These are phyloP conservation scores for Reinhardtius hippoglossoides DNA, from an alignment of 2,113 vertebrate species.

Conservation along the genomic window DNA sequence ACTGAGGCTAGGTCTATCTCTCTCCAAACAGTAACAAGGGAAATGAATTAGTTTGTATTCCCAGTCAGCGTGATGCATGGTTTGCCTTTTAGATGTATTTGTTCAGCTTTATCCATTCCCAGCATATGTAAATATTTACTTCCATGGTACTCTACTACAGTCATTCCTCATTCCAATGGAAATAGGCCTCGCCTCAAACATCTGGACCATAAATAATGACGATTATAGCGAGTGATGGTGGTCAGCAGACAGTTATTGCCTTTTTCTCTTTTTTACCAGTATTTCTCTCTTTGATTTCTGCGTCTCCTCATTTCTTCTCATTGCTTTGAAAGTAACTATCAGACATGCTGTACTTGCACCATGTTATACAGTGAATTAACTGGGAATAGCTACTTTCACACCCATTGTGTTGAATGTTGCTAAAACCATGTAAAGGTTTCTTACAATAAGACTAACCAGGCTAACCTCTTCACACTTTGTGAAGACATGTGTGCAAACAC, in stretches of 20 bases:
- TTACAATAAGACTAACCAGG: not conserved
- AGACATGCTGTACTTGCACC: not conserved
- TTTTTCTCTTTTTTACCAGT: not conserved
- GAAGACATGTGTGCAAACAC: not conserved
- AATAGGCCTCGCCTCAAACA: constrained; percentile 19
- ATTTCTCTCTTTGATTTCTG: not conserved
- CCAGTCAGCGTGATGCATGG: constrained; percentile 13
- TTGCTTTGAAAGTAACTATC: not conserved
- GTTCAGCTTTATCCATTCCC: constrained; percentile 65
- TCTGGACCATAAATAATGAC: not conserved
- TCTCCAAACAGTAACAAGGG: constrained; percentile 32
- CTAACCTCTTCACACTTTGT: not conserved
- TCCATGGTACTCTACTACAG: constrained; percentile 8
- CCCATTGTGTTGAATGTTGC: not conserved
- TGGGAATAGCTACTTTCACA: too few relatives aligned
- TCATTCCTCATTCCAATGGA: constrained; percentile 27
- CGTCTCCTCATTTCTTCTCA: not conserved
- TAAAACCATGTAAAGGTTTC: not conserved
- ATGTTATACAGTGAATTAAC: not conserved
- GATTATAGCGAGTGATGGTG: not conserved
- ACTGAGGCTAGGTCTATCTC: constrained; percentile 3
- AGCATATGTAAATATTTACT: constrained; percentile 68
- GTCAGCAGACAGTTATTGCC: not conserved
- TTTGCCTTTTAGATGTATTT: constrained; percentile 55
- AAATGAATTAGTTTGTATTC: constrained; percentile 47